Base-by-base conservation (phyloP, 2,113 vertebrate species). In the Erythrocercus mccallii region DNA sequence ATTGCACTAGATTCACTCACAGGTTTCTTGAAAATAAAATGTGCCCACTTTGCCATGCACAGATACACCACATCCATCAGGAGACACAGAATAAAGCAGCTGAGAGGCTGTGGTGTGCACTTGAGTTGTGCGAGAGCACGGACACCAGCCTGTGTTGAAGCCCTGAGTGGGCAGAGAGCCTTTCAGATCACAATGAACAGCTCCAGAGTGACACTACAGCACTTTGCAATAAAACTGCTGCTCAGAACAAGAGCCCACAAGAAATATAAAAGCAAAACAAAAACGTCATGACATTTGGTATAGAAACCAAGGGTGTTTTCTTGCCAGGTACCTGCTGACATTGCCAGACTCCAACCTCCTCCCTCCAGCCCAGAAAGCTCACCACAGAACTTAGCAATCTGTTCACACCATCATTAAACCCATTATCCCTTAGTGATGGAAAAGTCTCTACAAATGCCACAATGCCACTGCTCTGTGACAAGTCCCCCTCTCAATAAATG, bases 331-430 rank as follows among this genome's bases (percentile, higher is more conserved):
- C 96, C 91, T 92, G 81, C 94, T 95, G 94, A 76, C 68, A 73
- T 17, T 77, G 95, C 89, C 94, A 96, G 94, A 57, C 82, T 93
- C 74, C n/a, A 79, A 25, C 61, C 69, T 95, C 88, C 74, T 92
- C 79, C 83, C 73, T 73, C 45, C 57, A 83, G 93, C 82, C 72
- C 51, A 27, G 78, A 88, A 80, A 91, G 62, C 94, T 82, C 91
- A 92, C 64, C 81, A 79, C 57, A 79, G 95, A 95, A 96, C 68
- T 95, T 90, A 94, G 83, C 96, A 97, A 97, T 96, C 97, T 97
- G 96, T 90, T 96, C 96, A 71, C 73, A 86, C 74, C 11, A 2
- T 79, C 88, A 88, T 95, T 95, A 96, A 95, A 96, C 91, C 20
- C 33, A 94, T 96, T 95, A 95, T 48, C 83, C 83, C 58, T 92